Base-by-base conservation (phyloP, 2,797 vertebrate genomes). In the Lepilemur ruficaudatus region DNA sequence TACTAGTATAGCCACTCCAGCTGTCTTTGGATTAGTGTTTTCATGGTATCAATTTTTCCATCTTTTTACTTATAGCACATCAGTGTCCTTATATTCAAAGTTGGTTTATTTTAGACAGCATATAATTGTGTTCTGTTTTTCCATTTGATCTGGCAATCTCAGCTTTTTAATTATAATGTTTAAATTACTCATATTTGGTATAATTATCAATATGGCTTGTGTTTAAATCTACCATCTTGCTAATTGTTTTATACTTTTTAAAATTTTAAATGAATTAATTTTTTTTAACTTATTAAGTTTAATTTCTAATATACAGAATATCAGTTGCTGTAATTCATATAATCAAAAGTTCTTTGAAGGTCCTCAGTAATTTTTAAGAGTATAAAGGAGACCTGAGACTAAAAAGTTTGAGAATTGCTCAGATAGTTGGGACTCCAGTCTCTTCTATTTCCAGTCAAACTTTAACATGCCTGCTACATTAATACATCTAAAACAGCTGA, bases 241-340 rank as follows among this genome's bases (percentile, higher is more conserved):
- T 91, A 57, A 12, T 86, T 76, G 15, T 78, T 52, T 86, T 75
- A 23, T 83, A 12, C 67, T 84, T 90, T 50, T 65, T 73, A 79
- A 59, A 20, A 65, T 91, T 93, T 88, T 91, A 88, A 79, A 72
- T 65, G 48, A 91, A 73, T 79, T 50, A 80, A 73, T 17, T 75
- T 75, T 93, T 93, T 55, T 78, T 69, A 92, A 41, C 79, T 57
- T 84, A 18, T 38, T 75, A 84, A 30, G n/a, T 65, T 89, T 94
- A 73, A 75, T 89, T 67, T 69, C 35, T 69, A 50, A 73, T 41
- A 52, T 79, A 32, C 8, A 94, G 83, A 91, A 83, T 67, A 20
- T 43, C n/a, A 61, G 4, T 89, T 94, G 35, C 46, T 85, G 12
- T 57, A 76, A 76, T 17, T 17, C 13, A 72, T 25, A 57, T 85